Percentiles rank a stretch among this genome's conserved stretches.
These are phyloP conservation scores for Sula dactylatra DNA, from an alignment of 2,113 vertebrate genomes.

Conservation along the genomic window DNA sequence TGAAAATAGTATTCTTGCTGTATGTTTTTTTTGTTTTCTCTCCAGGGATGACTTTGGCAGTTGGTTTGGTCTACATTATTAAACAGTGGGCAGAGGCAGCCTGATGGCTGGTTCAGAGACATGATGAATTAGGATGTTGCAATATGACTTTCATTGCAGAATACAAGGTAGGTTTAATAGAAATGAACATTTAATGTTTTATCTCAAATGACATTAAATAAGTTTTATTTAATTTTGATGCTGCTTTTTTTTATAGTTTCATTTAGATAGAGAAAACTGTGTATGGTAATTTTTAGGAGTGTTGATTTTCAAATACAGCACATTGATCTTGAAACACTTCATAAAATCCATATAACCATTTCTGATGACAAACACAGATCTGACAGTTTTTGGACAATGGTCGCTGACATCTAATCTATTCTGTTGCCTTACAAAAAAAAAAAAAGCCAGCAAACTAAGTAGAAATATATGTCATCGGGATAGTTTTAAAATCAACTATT, in stretches of 20 bases:
- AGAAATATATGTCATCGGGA: neutral
- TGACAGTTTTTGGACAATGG: neutral
- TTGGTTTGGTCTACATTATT: conserved; percentile 65
- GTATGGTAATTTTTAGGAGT: neutral
- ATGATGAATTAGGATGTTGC: conserved; percentile 70
- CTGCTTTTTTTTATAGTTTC: neutral
- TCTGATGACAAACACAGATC: neutral
- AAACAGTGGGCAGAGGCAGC: conserved; percentile 63
- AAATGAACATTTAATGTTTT: neutral
- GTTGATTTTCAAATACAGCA: neutral
- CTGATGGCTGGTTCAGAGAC: conserved; percentile 72
- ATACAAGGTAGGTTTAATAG: conserved; percentile 62
- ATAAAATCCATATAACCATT: conserved; percentile 27
- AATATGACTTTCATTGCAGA: conserved; percentile 69
- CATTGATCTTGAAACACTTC: neutral
- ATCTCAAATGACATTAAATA: neutral
- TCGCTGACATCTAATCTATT: neutral
- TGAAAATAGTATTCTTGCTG: neutral
- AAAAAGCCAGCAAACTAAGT: neutral
- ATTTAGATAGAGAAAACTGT: neutral
- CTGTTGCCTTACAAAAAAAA: neutral
- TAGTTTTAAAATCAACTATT: neutral
- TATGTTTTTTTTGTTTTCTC: neutral
- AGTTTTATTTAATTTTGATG: neutral
- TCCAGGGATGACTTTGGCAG: conserved; percentile 65